Evolutionary conservation across 2,888 invertebrate genomes (phyloP).

Genomic region (Ashinkailepas kermadecensis): DNA sequence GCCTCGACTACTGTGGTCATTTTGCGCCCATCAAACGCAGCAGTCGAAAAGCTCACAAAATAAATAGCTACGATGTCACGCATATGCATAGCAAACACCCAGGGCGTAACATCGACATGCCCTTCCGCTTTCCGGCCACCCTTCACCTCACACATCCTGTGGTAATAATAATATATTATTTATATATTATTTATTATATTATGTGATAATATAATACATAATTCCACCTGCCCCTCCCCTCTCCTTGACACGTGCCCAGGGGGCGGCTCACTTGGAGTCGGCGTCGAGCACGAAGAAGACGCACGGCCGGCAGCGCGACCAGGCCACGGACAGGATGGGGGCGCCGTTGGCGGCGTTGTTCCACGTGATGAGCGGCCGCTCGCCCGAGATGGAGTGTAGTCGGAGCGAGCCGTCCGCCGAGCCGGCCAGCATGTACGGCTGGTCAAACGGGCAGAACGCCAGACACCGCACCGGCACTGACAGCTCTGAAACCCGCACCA

Average conservation of each 20-base stretch:
- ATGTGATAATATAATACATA: too few species aligned
- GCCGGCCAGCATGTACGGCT: conserved; percentile 32
- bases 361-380: conserved; percentile 33
- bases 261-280: conserved; percentile 26
- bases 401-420: conserved; percentile 31
- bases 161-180: too few species aligned
- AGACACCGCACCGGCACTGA: conserved; percentile 26
- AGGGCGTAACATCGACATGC: too few species aligned
- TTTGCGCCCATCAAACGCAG: too few species aligned
- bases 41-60: too few species aligned
- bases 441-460: conserved; percentile 33
- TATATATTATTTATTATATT: too few species aligned
- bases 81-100: too few species aligned
- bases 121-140: too few species aligned
- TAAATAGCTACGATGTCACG: too few species aligned
- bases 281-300: conserved; percentile 34
- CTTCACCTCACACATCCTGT: too few species aligned
- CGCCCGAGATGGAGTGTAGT: conserved; percentile 28
- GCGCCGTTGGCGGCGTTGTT: conserved; percentile 29
- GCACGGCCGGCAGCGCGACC: conserved; percentile 33
- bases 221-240: too few species aligned
- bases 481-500: neutral
- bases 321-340: conserved; percentile 29
- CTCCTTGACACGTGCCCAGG: neutral
- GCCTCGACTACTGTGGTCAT: too few species aligned